Percentiles rank a stretch among this genome's conserved stretches.
These are phyloP conservation scores for Polyploca ridens DNA, from an alignment of 2,888 invertebrate genomes.

Conservation along the genomic window DNA sequence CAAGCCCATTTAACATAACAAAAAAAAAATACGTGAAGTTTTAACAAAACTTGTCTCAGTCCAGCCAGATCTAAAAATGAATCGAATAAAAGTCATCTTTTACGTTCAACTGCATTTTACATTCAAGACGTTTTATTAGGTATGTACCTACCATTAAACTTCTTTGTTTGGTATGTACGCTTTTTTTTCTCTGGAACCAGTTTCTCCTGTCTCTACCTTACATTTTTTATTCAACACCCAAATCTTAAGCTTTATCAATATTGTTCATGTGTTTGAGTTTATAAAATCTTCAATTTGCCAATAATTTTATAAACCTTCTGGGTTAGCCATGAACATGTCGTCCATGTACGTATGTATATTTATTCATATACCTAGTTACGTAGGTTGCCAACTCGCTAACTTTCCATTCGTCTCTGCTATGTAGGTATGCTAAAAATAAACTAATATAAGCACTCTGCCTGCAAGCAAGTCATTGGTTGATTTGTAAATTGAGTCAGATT, in stretches of 20 bases:
- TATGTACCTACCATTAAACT: too few relatives aligned
- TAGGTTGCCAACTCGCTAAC: constrained; percentile 74
- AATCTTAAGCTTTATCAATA: background rate
- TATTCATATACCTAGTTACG: constrained; percentile 40
- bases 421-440: constrained; percentile 73
- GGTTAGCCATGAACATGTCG: background rate
- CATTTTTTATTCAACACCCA: too few relatives aligned
- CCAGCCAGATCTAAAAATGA: too few relatives aligned
- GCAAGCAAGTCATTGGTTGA: constrained; percentile 62
- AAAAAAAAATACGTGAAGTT: too few relatives aligned
- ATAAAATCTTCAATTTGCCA: background rate
- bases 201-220: too few relatives aligned
- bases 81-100: too few relatives aligned
- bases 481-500: constrained; percentile 35
- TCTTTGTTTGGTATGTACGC: too few relatives aligned
- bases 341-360: constrained; percentile 15
- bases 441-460: constrained; percentile 65
- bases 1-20: too few relatives aligned
- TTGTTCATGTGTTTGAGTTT: background rate
- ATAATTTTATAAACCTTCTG: background rate
- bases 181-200: too few relatives aligned
- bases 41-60: too few relatives aligned
- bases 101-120: too few relatives aligned
- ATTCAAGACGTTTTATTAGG: too few relatives aligned
- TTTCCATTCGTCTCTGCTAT: constrained; percentile 74